Base-by-base conservation (phyloP, 2,888 invertebrate genomes). In the Drosophila kanekoi region DNA sequence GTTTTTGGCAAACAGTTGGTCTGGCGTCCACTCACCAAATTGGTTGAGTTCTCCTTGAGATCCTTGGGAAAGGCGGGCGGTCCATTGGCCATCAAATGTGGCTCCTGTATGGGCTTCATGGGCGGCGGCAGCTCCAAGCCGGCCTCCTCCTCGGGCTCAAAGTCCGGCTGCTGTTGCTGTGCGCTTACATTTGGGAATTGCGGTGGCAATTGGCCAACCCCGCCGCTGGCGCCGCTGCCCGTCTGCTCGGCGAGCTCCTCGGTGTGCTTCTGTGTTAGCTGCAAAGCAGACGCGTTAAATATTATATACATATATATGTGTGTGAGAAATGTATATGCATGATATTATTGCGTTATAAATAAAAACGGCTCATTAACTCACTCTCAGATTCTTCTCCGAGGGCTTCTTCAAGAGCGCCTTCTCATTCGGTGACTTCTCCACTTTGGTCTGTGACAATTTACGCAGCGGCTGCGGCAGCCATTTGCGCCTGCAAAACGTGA, bases 71-170 rank as follows among this genome's bases (percentile, higher is more conserved):
- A 91, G 64, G 90, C 89, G 70, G 92, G 92, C 72, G 92, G 92
- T 72, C 91, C 92, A 83, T 92, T 92, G 71, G 92, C 82, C 62
- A 93, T 92, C 73, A 92, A 87, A 76, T 93, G 93, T 40, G 93
- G 93, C 78, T 92, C 97, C 91, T 97, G 96, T 80, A 98, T 96
- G n/a, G 97, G 97, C 91, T 97, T 97, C 98, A 98, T 98, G 1
- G 98, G 98, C 37, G 98, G 98, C 56, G 98, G 98, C 81, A 98
- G 93, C 93, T 98, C 98, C 13, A 97, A 94, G 35, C 95, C 95
- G 18, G 93, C 94, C 90, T 97, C 97, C 89, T 96, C 97, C 88
- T 97, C 97, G 60, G 95, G 94, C 79, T 92, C 92, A 69, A 83
- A 91, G 64, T 92, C 92, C 49, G 65, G 69, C 51, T 73, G 82